These are phyloP conservation scores for Macrotus californicus DNA, from an alignment of 2,113 vertebrate genomes.

Conservation along the genomic window DNA sequence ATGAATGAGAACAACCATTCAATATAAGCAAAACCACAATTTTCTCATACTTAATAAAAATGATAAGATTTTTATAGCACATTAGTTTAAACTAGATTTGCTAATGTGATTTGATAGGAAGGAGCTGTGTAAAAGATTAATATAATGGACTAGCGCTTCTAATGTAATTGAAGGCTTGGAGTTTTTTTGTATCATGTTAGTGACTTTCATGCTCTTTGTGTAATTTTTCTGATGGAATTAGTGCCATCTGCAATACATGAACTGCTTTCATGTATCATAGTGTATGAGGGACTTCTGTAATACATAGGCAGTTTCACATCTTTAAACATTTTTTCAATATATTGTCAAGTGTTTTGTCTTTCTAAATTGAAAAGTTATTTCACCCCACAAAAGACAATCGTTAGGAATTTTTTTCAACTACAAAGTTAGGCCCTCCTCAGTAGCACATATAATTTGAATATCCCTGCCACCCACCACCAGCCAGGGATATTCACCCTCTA, in stretches of 20 bases:
- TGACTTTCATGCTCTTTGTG: constrained; percentile 71
- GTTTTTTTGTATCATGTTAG: constrained; percentile 74
- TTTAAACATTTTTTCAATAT: constrained; percentile 72
- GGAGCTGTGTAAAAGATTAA: constrained; percentile 65
- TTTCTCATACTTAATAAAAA: constrained; percentile 72
- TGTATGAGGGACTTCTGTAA: not conserved
- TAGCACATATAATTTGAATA: no score
- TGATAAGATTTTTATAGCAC: constrained; percentile 75
- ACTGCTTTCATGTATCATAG: constrained; percentile 52
- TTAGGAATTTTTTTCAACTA: not conserved
- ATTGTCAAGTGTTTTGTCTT: constrained; percentile 58
- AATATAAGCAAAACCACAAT: constrained; percentile 48
- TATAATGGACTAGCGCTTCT: constrained; percentile 50
- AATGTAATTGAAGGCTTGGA: constrained; percentile 73
- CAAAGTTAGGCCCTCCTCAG: not conserved
- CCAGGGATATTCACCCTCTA: not conserved
- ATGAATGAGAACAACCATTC: constrained; percentile 63
- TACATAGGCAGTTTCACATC: constrained; percentile 63
- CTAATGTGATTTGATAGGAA: constrained; percentile 74
- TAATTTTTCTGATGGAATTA: constrained; percentile 74
- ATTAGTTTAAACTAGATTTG: constrained; percentile 75
- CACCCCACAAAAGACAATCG: not conserved
- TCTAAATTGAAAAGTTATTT: constrained; percentile 67
- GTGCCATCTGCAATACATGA: constrained; percentile 52
- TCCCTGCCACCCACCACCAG: fast-evolving